A percentile compares a stretch with the other conserved stretches of the same genome.
These are phyloP conservation scores for Hypotaenidia okinawae DNA, from an alignment of 2,797 vertebrate genomes.

Conservation along the genomic window DNA sequence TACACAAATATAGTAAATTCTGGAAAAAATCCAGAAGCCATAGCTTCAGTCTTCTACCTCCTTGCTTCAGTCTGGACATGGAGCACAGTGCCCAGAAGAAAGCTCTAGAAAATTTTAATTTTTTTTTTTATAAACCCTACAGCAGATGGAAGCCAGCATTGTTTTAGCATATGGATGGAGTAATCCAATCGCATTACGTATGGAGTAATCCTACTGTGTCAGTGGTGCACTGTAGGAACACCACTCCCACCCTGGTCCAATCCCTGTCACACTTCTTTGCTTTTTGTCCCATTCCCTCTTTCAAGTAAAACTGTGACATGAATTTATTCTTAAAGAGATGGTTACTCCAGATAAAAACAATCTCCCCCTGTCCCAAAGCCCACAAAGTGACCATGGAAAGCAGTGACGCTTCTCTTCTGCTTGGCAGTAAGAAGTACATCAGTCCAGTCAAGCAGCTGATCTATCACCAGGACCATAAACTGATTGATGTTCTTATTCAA, in stretches of 20 bases:
- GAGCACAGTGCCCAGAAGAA: not conserved
- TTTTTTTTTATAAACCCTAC: not conserved
- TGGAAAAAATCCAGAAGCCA: not conserved
- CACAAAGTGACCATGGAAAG: not conserved
- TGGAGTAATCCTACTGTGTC: not conserved
- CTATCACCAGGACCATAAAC: not conserved
- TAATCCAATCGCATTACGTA: not conserved
- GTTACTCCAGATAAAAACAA: not conserved
- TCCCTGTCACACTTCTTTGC: not conserved
- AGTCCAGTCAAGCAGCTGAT: not conserved
- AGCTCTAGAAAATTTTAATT: not conserved
- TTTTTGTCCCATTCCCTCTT: not conserved
- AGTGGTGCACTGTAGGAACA: not conserved
- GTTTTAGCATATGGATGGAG: not conserved
- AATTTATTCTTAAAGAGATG: not conserved
- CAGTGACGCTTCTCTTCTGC: not conserved
- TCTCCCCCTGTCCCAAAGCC: not conserved
- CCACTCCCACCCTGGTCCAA: not conserved
- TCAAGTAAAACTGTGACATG: not conserved
- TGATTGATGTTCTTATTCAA: constrained; percentile 27
- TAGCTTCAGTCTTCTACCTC: not conserved
- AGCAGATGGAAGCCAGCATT: not conserved
- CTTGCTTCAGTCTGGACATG: not conserved
- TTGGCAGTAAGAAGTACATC: not conserved
- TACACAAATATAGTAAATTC: not conserved